Evolutionary conservation across 1,140 invertebrate species (phyloP).

Genomic region (Nasonia longicornis): DNA sequence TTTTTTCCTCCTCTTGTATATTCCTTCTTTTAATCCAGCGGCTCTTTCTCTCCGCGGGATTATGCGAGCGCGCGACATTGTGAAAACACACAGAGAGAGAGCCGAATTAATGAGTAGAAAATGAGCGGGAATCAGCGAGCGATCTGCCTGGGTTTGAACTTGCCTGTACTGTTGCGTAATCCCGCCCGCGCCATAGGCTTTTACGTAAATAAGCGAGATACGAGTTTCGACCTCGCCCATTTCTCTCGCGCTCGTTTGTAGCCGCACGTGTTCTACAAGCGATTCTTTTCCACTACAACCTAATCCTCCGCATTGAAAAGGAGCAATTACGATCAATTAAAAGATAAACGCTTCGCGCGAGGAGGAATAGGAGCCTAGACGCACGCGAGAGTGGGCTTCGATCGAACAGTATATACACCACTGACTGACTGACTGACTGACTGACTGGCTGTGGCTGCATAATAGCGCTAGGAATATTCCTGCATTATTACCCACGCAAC

Average conservation of each 20-base stretch:
- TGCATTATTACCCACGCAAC: constrained; percentile 20
- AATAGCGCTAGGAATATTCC: constrained; percentile 15
- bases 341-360: neutral
- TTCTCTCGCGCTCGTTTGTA: neutral
- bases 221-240: neutral
- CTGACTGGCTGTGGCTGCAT: neutral
- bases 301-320: neutral
- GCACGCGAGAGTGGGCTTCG: neutral
- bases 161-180: neutral
- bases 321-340: neutral
- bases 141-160: neutral
- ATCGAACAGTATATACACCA: neutral
- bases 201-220: neutral
- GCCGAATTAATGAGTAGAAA: no score
- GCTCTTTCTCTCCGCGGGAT: neutral
- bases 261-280: neutral
- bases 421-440: neutral
- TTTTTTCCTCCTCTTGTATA: neutral
- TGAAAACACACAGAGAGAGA: neutral
- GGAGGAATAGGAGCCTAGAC: neutral
- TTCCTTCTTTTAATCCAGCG: neutral
- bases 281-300: neutral
- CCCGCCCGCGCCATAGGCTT: neutral
- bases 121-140: no score
- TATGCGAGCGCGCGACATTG: neutral